Evolutionary conservation across 2,113 vertebrate genomes (phyloP).

Genomic region (Centrocercus urophasianus): DNA sequence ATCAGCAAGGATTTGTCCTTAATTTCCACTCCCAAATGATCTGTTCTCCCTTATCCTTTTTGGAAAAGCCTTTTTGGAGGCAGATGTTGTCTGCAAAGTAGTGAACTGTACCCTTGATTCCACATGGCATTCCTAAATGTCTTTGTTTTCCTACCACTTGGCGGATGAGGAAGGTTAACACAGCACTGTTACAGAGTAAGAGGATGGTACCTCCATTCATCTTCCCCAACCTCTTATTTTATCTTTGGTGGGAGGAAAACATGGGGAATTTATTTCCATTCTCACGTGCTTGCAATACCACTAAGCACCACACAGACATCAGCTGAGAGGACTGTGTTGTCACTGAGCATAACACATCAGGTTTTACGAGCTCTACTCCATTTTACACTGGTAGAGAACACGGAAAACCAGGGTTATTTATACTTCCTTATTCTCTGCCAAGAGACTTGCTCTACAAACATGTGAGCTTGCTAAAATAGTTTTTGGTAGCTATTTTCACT

Average conservation of each 20-base stretch:
- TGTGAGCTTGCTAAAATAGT: background rate
- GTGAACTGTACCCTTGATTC: background rate
- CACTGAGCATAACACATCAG: background rate
- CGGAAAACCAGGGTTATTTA: slow-evolving; percentile 21
- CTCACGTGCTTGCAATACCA: background rate
- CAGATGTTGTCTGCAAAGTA: background rate
- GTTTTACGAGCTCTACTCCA: slow-evolving; percentile 18
- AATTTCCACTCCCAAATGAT: background rate
- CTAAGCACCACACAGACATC: background rate
- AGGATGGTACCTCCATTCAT: background rate
- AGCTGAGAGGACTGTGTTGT: background rate
- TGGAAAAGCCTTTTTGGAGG: background rate
- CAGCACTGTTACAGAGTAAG: background rate
- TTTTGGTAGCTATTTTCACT: background rate
- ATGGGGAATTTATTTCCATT: background rate
- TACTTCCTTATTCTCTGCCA: background rate
- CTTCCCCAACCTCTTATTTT: background rate
- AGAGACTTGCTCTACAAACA: background rate
- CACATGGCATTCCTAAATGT: background rate
- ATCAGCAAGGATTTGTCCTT: background rate
- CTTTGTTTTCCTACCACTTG: background rate
- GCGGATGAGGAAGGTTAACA: background rate
- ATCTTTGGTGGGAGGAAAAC: background rate
- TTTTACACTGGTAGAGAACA: slow-evolving; percentile 14
- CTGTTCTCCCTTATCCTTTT: fast-evolving